phyloP scores from a whole-genome alignment of 2,888 invertebrate genomes.

The Octodonta nipae region DNA sequence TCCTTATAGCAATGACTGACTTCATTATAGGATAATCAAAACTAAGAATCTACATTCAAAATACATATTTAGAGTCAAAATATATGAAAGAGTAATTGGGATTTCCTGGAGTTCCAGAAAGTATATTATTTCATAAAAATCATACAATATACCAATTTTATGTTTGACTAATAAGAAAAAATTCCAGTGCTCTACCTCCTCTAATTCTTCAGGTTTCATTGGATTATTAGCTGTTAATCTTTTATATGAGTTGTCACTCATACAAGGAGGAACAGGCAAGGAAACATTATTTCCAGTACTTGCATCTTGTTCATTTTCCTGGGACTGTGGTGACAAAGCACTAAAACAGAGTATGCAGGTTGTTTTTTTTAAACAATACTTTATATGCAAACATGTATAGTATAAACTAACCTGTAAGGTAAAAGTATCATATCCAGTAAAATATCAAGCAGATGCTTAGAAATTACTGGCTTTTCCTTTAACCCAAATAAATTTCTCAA shows the following conservation, averaged over 20 bases:
- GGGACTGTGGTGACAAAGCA: conserved; percentile 24
- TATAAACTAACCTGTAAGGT: conserved; percentile 83
- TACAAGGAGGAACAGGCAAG: conserved; percentile 56
- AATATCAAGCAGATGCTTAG: conserved; percentile 57
- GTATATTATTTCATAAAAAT: no score
- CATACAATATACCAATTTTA: no score
- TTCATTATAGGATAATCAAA: no score
- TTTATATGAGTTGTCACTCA: conserved; percentile 64
- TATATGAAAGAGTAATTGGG: no score
- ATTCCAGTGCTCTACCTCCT: conserved; percentile 50
- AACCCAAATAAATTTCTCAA: conserved; percentile 53
- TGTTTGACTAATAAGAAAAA: no score
- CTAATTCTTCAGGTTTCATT: conserved; percentile 65
- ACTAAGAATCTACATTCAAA: no score
- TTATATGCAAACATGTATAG: background rate
- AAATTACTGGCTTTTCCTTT: conserved; percentile 56
- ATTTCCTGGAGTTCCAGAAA: no score
- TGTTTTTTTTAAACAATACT: conserved; percentile 1
- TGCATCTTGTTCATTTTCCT: conserved; percentile 14
- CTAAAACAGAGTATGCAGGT: conserved; percentile 18
- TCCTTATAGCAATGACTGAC: no score
- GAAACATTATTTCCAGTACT: conserved; percentile 16
- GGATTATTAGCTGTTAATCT: conserved; percentile 58
- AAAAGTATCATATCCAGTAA: conserved; percentile 71
- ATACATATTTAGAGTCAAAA: no score